Percentiles rank a stretch among this genome's conserved stretches.
Evolutionary conservation across 1,140 invertebrate genomes (phyloP).

Genomic region (Papilio dardanus): DNA sequence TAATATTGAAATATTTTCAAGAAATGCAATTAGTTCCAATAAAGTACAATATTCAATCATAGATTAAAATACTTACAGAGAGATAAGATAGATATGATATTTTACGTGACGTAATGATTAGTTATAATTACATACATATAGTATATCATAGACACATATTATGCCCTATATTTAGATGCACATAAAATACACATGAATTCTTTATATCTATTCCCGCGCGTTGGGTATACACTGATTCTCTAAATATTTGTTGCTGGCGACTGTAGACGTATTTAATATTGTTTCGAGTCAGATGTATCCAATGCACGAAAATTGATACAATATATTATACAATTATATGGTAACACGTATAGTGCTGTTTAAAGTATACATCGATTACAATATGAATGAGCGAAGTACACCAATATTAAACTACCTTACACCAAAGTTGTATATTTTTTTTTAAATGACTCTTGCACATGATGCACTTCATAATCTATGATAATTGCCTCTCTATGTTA

Average conservation of each 20-base stretch:
- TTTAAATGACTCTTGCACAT: constrained; percentile 17
- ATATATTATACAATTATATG: background rate
- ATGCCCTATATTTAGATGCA: background rate
- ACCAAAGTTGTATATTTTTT: constrained; percentile 14
- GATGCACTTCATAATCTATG: background rate
- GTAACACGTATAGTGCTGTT: background rate
- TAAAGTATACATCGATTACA: constrained; percentile 26
- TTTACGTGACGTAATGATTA: background rate
- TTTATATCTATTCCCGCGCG: background rate
- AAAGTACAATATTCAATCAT: background rate
- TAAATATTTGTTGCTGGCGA: background rate
- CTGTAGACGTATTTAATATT: no score
- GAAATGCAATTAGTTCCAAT: background rate
- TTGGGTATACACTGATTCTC: background rate
- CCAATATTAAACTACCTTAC: constrained; percentile 28
- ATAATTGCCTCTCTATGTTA: background rate
- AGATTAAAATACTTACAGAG: background rate
- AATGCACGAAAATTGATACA: background rate
- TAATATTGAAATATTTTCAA: background rate
- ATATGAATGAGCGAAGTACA: constrained; percentile 27
- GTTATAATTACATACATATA: constrained; percentile 27
- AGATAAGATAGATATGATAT: background rate
- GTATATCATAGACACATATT: constrained; percentile 6
- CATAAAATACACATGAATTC: background rate
- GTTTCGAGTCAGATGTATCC: background rate